Base-by-base conservation (phyloP, 2,113 vertebrate genomes). In the Pollachius pollachius region DNA sequence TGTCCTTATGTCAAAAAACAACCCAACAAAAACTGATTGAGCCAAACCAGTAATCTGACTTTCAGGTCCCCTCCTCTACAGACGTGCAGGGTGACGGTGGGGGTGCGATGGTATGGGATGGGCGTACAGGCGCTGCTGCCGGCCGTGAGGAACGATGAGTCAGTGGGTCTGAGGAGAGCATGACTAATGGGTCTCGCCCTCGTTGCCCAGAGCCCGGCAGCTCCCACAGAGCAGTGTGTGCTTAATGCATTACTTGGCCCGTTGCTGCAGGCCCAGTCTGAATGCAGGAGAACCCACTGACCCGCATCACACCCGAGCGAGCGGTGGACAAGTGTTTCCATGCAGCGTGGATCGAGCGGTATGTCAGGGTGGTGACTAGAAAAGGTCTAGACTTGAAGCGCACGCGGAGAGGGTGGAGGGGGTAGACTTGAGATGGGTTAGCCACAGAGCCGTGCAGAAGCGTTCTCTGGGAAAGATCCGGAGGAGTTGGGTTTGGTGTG, bases 31-130 rank as follows among this genome's bases (percentile, higher is more conserved):
- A 41, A 17, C n/a, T 87, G 89, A 83, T 87, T 66, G 83, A 48
- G 41, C 41, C 41, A 12, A 67, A 83, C 89, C 85, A 93, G 93
- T 86, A 91, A 89, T 89, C 92, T 93, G 91, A 94, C 94, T 95
- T 95, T 95, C 95, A 96, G 95, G 90, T 91, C 91, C 94, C 62
- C 78, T 48, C 84, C 79, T 94, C 93, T 94, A 90, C 88, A 91
- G 41, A 70, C 80, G 83, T 87, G 83, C 84, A 86, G 64, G 81
- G 84, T 67, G 78, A 82, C 70, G 78, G 62, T 34, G 19, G 16
- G 15, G 57, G 41, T 7, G 41, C 6, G 41, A 48, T 12, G 41
- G 8, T 1, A 48, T 48, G 41, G 41, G 41, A 13, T 48, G 41
- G 41, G 41, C 12, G 41, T 1, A 2, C 41, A 48, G 41, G 12